Evolutionary conservation across 2,113 vertebrate species (phyloP), one percentile per base, ranked within the genome.

Genomic region (Beaufortia kweichowensis): DNA sequence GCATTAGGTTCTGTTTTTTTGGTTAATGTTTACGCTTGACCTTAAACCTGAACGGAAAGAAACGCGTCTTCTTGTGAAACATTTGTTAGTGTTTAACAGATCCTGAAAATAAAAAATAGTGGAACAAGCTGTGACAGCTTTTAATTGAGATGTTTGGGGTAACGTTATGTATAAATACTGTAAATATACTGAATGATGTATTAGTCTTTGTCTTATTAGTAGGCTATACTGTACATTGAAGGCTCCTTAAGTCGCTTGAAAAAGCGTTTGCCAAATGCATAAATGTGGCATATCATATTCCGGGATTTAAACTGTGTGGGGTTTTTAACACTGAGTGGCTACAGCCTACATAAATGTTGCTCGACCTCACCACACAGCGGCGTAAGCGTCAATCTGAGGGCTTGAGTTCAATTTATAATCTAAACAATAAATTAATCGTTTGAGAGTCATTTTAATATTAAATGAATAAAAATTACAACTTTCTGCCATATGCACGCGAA

Each of bases 21-120:
- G 31, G 46, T 55, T 55, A 9, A 69, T 69, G 2, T 9, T 69
- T 55, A 14, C n/a, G 14, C 11, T 21, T 50, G 24, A 50, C 9
- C 3, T 4, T 11, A 67, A 12, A 48, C 26, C 6, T 23, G 66
- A 69, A 69, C 28, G 28, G 66, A 53, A 53, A 15, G 28, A 55
- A 11, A 17, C 6, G 48, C 65, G 10, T 41, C 33, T n/a, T n/a
- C n/a, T 21, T 41, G 48, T 53, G 48, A 17, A 53, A 53, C 39
- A 64, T 64, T 23, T 3, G 62, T 64, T 64, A 41, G 62, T 64
- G 62, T 41, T 64, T 64, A 64, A 41, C 62, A 15, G 11, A 4
- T 43, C 6, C 12, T 65, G 35, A 23, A 17, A 43, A 23, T 43
- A 11, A 4, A 39, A 65, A 39, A n/a, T n/a, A n/a, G n/a, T n/a